Evolutionary conservation across 2,888 invertebrate species (phyloP).

Genomic region (Neocrepidodera transversa): DNA sequence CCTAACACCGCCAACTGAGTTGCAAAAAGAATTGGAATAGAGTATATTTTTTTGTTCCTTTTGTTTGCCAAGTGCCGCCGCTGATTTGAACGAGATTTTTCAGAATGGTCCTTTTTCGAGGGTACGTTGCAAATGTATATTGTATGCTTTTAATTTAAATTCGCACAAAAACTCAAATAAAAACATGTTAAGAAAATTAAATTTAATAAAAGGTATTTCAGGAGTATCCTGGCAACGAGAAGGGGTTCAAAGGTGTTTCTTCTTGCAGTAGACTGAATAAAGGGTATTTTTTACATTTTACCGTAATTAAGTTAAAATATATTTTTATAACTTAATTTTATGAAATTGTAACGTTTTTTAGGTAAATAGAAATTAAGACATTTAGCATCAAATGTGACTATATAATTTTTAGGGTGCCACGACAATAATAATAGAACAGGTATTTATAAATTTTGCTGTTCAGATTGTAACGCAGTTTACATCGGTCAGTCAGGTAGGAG

Average conservation of each 20-base stretch:
- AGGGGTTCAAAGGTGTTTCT: constrained; percentile 3
- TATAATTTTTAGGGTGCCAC: no score
- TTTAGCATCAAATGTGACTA: no score
- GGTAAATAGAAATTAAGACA: no score
- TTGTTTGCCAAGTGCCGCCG: not conserved
- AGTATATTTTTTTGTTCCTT: no score
- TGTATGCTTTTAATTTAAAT: constrained; percentile 51
- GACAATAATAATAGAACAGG: no score
- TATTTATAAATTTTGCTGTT: no score
- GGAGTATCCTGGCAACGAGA: not conserved
- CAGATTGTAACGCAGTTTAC: no score
- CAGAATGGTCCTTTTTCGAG: constrained; percentile 30
- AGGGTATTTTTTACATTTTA: constrained; percentile 3
- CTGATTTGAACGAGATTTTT: not conserved
- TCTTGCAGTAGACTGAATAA: constrained; percentile 5
- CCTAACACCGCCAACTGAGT: no score
- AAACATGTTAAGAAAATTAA: constrained; percentile 17
- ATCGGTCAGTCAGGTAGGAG: no score
- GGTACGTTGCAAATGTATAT: constrained; percentile 40
- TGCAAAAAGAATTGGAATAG: no score
- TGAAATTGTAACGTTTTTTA: no score
- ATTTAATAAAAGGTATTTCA: constrained; percentile 11
- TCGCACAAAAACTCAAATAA: constrained; percentile 16
- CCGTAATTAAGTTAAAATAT: not conserved
- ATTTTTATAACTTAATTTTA: no score